Base-by-base conservation (phyloP, 1,140 invertebrate species). In the Procambarus virginalis region DNA sequence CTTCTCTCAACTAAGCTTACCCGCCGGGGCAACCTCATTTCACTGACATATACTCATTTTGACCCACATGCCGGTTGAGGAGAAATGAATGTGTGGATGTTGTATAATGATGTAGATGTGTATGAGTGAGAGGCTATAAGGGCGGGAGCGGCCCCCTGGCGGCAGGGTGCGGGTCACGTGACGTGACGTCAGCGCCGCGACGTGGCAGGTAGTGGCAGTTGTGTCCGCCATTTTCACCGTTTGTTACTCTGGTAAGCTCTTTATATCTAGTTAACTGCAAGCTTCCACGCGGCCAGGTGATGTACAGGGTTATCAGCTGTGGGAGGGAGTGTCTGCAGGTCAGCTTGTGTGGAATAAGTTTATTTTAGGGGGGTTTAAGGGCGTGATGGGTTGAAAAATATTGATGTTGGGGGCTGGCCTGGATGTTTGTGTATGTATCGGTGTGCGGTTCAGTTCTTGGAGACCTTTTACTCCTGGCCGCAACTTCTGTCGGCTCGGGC, bases 341-440 rank as follows among this genome's bases (percentile, higher is more conserved):
- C 10, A 22, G 79, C 12, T 58, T 2, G 10, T 51, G 10, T 4
- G 4, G 0, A 14, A 34, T 58, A 34, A 81, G n/a, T 3, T 22
- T 3, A 4, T 2, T 3, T 0, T 58, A 60, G 2, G 3, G 51
- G 51, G n/a, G 0, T 34, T 4, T 58, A 58, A 60, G 6, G n/a
- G 20, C 51, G 17, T 2, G 60, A 60, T 22, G 5, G 6, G 3
- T 2, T n/a, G 12, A 22, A 58, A 81, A 58, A 34, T 81, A 20
- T 22, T 55, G 51, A n/a, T 81, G 79, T 51, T 58, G 55, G 48
- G 55, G 51, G 20, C 79, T 81, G 22, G 79, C 51, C 79, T 48
- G 79, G 79, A 81, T 81, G 79, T 81, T 81, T 81, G 79, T 81
- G 79, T 81, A 58, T 81, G 51, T 81, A 58, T 81, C 79, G 51